Conservation (phyloP, 2,797 vertebrate species). For the Neosilurus hyrtlii region DNA sequence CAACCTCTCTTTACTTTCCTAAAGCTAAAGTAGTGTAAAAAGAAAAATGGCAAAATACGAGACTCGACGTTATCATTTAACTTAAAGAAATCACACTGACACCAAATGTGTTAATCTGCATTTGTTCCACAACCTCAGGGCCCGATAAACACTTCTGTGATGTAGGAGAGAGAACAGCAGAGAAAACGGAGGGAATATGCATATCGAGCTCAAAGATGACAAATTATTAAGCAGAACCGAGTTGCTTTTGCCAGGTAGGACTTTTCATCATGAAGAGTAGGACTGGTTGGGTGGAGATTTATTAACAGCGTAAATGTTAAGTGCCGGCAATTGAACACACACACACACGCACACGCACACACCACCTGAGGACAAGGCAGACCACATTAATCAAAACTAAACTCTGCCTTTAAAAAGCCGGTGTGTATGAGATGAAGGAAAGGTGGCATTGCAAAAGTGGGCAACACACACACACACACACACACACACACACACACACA, state of each 20-base stretch:
- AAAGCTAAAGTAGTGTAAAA: not conserved
- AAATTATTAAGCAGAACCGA: not conserved
- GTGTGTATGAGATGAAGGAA: not conserved
- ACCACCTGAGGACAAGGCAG: not conserved
- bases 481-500: not conserved
- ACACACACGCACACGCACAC: not conserved
- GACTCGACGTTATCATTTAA: not conserved
- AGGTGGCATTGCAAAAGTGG: not conserved
- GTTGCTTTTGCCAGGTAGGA: not conserved
- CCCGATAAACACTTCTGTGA: not conserved
- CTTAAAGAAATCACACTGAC: not conserved
- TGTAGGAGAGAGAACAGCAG: not conserved
- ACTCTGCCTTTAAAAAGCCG: not conserved
- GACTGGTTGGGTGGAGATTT: constrained; percentile 11
- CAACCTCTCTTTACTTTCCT: not conserved
- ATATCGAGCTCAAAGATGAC: not conserved
- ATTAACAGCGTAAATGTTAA: constrained; percentile 13
- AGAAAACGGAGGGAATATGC: not conserved
- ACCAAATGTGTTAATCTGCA: not conserved
- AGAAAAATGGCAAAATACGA: not conserved
- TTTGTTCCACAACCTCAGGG: not conserved
- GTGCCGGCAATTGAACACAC: no score
- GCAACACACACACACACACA: not conserved
- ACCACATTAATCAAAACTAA: not conserved
- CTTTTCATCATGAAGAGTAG: not conserved